These are phyloP conservation scores for Geococcyx californianus DNA, from an alignment of 2,113 vertebrate genomes.

Conservation along the genomic window DNA sequence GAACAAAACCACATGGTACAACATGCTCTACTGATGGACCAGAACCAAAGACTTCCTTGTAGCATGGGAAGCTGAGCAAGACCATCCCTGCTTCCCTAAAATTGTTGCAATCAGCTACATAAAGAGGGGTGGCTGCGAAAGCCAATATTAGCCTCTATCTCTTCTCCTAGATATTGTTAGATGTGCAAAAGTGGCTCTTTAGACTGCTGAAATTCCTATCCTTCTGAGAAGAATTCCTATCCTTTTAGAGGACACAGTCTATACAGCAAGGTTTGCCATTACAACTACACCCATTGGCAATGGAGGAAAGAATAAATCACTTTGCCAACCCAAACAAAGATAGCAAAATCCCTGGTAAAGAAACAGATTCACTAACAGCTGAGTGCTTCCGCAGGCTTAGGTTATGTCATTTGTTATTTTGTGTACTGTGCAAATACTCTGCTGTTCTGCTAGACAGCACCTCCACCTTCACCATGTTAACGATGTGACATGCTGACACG, in stretches of 20 bases:
- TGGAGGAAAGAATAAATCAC: neutral
- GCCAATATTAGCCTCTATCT: neutral
- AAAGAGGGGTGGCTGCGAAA: neutral
- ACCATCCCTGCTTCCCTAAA: neutral
- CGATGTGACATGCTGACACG: rapidly evolving
- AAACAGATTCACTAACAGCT: neutral
- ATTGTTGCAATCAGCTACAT: neutral
- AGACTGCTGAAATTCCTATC: neutral
- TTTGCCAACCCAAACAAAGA: neutral
- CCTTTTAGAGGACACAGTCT: neutral
- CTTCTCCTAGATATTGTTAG: neutral
- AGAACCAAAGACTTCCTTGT: neutral
- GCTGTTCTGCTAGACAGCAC: neutral
- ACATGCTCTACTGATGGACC: neutral
- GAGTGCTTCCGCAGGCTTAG: neutral
- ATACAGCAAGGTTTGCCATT: neutral
- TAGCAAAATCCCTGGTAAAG: neutral
- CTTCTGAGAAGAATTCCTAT: neutral
- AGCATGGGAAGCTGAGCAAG: neutral
- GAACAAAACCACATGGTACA: neutral
- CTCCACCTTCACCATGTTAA: neutral
- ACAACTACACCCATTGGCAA: neutral
- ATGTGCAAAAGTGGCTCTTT: neutral
- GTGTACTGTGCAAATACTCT: neutral
- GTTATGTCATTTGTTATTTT: neutral